phyloP scores from a whole-genome alignment of 2,113 vertebrate species.

The Coreoperca whiteheadi region DNA sequence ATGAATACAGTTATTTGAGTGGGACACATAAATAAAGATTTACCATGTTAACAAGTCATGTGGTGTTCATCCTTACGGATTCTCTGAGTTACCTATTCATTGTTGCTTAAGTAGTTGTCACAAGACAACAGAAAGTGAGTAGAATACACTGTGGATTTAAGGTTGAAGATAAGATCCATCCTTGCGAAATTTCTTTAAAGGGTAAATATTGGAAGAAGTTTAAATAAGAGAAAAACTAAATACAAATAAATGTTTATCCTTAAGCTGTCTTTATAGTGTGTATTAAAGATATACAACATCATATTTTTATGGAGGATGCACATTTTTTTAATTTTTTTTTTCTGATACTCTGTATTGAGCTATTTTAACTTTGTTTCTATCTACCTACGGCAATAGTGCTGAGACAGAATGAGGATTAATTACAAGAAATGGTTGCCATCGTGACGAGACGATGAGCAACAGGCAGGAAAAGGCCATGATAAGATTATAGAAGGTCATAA shows the following conservation, averaged over 20 bases:
- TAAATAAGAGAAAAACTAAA: not conserved
- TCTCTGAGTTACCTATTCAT: not conserved
- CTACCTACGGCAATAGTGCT: not conserved
- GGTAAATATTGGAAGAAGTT: not conserved
- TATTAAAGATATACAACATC: no score
- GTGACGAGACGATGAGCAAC: not conserved
- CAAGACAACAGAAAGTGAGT: not conserved
- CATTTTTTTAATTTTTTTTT: no score
- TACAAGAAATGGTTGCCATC: not conserved
- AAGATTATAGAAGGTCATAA: not conserved
- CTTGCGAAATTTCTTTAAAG: not conserved
- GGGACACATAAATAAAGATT: slow-evolving; percentile 75
- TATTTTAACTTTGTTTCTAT: no score
- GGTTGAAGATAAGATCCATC: not conserved
- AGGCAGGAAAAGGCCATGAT: not conserved
- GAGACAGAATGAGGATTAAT: not conserved
- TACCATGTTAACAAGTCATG: slow-evolving; percentile 16
- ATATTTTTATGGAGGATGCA: no score
- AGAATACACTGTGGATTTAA: not conserved
- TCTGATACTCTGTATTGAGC: no score
- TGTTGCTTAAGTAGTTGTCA: not conserved
- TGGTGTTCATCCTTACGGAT: slow-evolving; percentile 6
- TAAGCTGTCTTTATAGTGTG: no score
- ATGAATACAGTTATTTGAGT: slow-evolving; percentile 64
- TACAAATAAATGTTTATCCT: not conserved